phyloP scores from a whole-genome alignment of 2,888 invertebrate species.

The Xylota segnis region DNA sequence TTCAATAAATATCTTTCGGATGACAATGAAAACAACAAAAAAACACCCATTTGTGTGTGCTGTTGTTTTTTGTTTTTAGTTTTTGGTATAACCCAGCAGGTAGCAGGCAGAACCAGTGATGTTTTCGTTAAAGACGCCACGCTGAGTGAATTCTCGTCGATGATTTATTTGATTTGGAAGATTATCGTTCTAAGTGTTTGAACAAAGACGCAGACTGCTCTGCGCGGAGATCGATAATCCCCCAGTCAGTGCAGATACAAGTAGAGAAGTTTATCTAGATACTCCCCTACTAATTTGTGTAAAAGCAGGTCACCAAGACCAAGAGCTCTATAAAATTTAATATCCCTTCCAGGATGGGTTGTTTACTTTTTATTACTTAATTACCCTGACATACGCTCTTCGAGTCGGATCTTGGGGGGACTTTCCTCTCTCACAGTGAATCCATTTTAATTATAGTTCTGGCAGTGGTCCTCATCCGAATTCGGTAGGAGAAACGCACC shows the following conservation, averaged over 20 bases:
- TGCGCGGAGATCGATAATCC: slow-evolving; percentile 42
- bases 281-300: slow-evolving; percentile 28
- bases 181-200: slow-evolving; percentile 50
- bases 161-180: slow-evolving; percentile 73
- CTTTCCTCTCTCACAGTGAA: slow-evolving; percentile 12
- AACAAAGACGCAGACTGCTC: slow-evolving; percentile 26
- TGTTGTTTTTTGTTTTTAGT: slow-evolving; percentile 25
- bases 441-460: slow-evolving; percentile 28
- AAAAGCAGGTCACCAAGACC: slow-evolving; percentile 21
- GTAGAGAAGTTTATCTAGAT: slow-evolving; percentile 31
- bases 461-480: slow-evolving; percentile 2
- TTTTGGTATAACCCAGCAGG: slow-evolving; percentile 58
- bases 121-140: slow-evolving; percentile 45
- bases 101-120: slow-evolving; percentile 11
- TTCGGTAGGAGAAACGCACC: slow-evolving; percentile 11
- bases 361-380: slow-evolving; percentile 73
- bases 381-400: slow-evolving; percentile 47
- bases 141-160: slow-evolving; percentile 62
- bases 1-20: slow-evolving; percentile 63
- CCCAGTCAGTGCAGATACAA: slow-evolving; percentile 13
- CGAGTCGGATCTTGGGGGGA: not conserved
- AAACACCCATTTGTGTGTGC: slow-evolving; percentile 15
- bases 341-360: slow-evolving; percentile 30
- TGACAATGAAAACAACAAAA: slow-evolving; percentile 39
- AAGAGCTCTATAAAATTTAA: slow-evolving; percentile 56